Conservation (phyloP, 2,113 vertebrate genomes). For the Petromus typicus region DNA sequence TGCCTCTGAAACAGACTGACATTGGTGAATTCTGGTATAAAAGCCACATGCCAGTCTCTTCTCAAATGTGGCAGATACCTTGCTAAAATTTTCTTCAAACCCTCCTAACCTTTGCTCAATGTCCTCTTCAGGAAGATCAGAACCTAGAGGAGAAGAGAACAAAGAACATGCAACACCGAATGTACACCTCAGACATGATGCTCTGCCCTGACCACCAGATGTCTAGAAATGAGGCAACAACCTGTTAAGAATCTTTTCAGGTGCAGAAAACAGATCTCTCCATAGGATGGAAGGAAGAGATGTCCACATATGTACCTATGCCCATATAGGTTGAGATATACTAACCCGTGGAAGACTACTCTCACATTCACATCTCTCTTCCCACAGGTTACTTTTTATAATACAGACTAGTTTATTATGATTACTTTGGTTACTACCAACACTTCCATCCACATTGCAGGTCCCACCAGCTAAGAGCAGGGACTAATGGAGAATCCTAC, state of each 20-base stretch:
- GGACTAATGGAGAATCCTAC: background rate
- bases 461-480: background rate
- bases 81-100: background rate
- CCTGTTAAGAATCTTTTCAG: background rate
- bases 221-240: background rate
- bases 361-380: background rate
- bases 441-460: background rate
- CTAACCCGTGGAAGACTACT: background rate
- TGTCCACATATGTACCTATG: rapidly evolving
- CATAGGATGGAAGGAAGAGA: background rate
- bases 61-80: background rate
- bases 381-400: background rate
- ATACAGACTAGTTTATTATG: background rate
- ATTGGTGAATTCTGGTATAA: background rate
- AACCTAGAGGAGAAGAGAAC: slow-evolving; percentile 88
- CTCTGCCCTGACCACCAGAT: background rate
- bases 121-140: slow-evolving; percentile 96
- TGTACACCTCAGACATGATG: background rate
- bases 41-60: background rate
- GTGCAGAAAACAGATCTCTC: background rate
- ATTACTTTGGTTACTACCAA: background rate
- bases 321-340: background rate
- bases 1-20: background rate
- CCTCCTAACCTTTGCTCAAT: slow-evolving; percentile 92
- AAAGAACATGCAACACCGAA: slow-evolving; percentile 20